Conservation (phyloP, 2,797 vertebrate species). For the Pseudomugil gertrudae region DNA sequence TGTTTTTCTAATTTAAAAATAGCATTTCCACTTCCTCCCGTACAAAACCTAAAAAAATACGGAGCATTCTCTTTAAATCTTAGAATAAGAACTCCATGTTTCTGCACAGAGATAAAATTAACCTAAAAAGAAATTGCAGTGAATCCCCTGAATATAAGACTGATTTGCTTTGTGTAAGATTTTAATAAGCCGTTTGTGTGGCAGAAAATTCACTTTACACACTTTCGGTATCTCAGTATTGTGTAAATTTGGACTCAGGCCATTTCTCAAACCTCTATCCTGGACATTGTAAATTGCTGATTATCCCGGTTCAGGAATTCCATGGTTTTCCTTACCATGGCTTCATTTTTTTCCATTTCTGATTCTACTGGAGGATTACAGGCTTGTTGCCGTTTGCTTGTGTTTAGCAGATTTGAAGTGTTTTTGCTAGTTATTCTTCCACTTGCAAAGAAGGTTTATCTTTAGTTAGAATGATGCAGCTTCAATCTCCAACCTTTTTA, state of each 20-base stretch:
- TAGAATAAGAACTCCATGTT: not conserved
- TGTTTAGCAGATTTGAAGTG: not conserved
- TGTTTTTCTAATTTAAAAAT: too few species aligned
- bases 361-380: too few species aligned
- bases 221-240: not conserved
- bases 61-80: not conserved
- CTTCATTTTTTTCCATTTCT: too few species aligned
- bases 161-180: too few species aligned
- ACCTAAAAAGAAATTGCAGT: not conserved
- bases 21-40: too few species aligned
- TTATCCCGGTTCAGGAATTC: too few species aligned
- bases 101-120: not conserved
- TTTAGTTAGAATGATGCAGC: not conserved
- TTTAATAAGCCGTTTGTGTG: not conserved
- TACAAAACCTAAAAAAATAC: not conserved
- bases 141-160: not conserved
- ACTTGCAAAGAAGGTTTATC: too few species aligned
- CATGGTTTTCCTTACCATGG: too few species aligned
- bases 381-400: too few species aligned
- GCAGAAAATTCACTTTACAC: not conserved
- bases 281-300: too few species aligned
- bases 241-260: not conserved
- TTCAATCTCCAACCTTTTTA: not conserved
- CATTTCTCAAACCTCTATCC: not conserved
- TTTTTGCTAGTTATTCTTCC: not conserved